phyloP scores from a whole-genome alignment of 2,888 invertebrate species.

The Heliconius aoede region DNA sequence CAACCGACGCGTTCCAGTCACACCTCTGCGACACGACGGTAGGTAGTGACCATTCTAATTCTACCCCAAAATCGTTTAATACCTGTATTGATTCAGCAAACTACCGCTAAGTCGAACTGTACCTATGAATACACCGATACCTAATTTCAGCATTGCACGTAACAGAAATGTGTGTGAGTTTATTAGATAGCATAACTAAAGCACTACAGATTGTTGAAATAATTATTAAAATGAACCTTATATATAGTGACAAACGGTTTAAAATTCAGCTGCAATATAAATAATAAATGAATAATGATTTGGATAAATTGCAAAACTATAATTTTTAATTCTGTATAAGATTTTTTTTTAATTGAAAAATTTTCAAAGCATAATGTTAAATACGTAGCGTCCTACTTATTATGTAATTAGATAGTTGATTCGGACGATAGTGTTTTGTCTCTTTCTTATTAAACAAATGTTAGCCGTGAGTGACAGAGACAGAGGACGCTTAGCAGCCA shows the following conservation, averaged over 20 bases:
- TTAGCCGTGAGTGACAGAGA: background rate
- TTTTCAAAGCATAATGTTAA: background rate
- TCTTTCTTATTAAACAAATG: background rate
- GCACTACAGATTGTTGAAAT: background rate
- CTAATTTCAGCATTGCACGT: slow-evolving; percentile 26
- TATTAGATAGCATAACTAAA: slow-evolving; percentile 31
- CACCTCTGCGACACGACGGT: no score
- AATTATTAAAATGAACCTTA: background rate
- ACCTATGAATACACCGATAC: slow-evolving; percentile 22
- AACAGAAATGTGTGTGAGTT: slow-evolving; percentile 25
- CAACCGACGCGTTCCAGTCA: no score
- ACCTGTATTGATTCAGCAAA: slow-evolving; percentile 6
- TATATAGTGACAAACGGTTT: background rate
- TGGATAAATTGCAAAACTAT: slow-evolving; percentile 16
- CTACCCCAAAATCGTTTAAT: slow-evolving; percentile 1
- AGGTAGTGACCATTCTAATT: no score
- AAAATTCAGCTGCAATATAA: background rate
- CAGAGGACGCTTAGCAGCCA: slow-evolving; percentile 17
- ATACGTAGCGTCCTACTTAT: slow-evolving; percentile 16
- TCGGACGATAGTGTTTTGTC: slow-evolving; percentile 3
- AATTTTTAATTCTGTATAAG: slow-evolving; percentile 21
- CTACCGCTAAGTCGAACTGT: slow-evolving; percentile 6
- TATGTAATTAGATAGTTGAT: slow-evolving; percentile 16
- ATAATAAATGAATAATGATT: slow-evolving; percentile 9
- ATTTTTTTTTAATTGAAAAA: slow-evolving; percentile 11